phyloP scores from a whole-genome alignment of 2,888 invertebrate genomes.

The Drosophila dives region DNA sequence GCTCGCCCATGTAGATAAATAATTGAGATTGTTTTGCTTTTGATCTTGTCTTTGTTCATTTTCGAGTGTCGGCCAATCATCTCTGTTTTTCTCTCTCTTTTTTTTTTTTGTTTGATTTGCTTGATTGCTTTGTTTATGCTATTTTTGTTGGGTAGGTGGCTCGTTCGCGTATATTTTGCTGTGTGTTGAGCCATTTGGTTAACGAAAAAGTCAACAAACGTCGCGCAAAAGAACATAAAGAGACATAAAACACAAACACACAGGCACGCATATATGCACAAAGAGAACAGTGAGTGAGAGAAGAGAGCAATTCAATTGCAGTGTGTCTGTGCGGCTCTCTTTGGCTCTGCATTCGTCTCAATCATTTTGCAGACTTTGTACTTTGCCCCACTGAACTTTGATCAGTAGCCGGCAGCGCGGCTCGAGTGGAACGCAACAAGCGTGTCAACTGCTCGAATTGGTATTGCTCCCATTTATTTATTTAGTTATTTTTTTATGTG shows the following conservation, averaged over 20 bases:
- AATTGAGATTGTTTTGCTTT: slow-evolving; percentile 46
- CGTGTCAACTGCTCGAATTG: slow-evolving; percentile 53
- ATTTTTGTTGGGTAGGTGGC: not conserved
- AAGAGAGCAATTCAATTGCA: not conserved
- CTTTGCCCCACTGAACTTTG: slow-evolving; percentile 82
- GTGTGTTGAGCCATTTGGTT: slow-evolving; percentile 8
- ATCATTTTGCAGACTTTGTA: slow-evolving; percentile 79
- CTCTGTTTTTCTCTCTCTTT: not conserved
- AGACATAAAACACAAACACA: slow-evolving; percentile 6
- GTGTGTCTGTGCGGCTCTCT: slow-evolving; percentile 12
- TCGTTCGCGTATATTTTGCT: slow-evolving; percentile 2
- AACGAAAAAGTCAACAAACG: slow-evolving; percentile 51
- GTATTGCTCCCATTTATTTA: slow-evolving; percentile 28
- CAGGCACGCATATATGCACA: not conserved
- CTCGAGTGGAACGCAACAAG: slow-evolving; percentile 44
- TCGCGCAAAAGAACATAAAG: slow-evolving; percentile 19
- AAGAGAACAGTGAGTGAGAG: not conserved
- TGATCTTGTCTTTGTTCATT: slow-evolving; percentile 14
- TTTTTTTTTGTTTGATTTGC: not conserved
- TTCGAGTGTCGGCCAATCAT: slow-evolving; percentile 27
- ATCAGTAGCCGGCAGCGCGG: slow-evolving; percentile 50
- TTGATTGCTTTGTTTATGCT: not conserved
- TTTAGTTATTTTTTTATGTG: slow-evolving; percentile 5
- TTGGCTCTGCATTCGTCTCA: slow-evolving; percentile 19
- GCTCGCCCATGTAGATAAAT: not conserved